These are phyloP conservation scores for Tachycineta bicolor DNA, from an alignment of 2,113 vertebrate species.

Conservation along the genomic window DNA sequence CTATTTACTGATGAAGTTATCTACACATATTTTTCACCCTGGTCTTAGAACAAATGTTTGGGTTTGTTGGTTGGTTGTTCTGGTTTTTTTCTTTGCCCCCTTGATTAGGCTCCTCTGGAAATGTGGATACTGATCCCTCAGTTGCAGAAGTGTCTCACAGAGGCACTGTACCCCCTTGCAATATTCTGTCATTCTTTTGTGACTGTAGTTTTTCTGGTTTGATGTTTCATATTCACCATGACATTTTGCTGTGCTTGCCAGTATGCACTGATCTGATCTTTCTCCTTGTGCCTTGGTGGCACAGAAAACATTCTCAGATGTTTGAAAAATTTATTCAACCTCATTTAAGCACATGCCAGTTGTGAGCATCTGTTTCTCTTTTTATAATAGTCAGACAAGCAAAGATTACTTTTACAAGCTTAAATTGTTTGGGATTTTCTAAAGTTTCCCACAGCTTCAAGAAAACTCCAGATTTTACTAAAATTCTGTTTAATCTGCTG, in stretches of 20 bases:
- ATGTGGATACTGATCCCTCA: neutral
- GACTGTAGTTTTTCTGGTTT: neutral
- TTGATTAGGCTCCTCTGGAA: neutral
- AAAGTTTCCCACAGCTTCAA: neutral
- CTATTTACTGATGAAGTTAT: neutral
- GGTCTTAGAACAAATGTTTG: neutral
- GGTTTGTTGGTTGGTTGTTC: neutral
- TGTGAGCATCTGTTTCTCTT: neutral
- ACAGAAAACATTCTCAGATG: neutral
- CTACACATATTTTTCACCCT: neutral
- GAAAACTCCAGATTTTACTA: neutral
- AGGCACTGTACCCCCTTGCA: neutral
- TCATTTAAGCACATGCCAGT: neutral
- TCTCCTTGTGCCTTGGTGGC: neutral
- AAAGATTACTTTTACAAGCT: neutral
- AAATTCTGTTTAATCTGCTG: neutral
- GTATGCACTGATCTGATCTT: neutral
- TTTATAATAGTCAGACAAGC: neutral
- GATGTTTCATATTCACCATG: neutral
- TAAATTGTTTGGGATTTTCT: neutral
- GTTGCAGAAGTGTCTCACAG: neutral
- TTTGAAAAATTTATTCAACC: neutral
- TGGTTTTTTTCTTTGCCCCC: neutral
- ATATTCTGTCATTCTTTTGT: neutral
- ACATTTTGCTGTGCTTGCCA: neutral